Evolutionary conservation across 2,797 vertebrate genomes (phyloP), one percentile per base, ranked within the genome.

Genomic region (Syndactyla subalaris): DNA sequence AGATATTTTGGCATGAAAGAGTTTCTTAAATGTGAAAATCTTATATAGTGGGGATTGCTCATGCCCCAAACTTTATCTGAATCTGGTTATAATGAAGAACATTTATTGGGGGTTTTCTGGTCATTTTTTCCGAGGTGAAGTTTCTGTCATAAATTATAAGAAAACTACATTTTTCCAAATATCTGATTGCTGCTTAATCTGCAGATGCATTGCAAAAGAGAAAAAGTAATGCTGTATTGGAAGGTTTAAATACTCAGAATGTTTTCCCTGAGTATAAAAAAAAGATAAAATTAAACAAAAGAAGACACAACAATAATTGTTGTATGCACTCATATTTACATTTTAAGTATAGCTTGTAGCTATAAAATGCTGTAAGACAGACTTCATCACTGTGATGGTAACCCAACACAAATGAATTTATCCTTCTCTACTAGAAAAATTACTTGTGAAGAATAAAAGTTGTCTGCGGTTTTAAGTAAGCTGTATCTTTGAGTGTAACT

Each of bases 401-500:
- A 73, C 6, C 10, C 19, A 54, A 12, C 4, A 93, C 61, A 87
- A 83, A 65, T 24, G 7, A 14, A 16, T 63, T 79, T 81, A 43
- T 63, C 38, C 68, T 66, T 77, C 63, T 80, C 19, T 73, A 8
- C 78, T 61, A 62, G 57, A 63, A 66, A 88, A 92, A 68, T 55
- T 0, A 54, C 41, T 96, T 61, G 13, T 79, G 61, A 96, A 77
- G 85, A 82, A 51, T 74, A 57, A 51, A 95, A 95, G 48, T 63
- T 91, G 4, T 63, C 73, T 88, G 48, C 51, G 91, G 70, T 93
- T 96, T 93, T 79, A 77, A 90, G 78, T 82, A 71, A 93, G 85
- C 58, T 82, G 21, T 89, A 84, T 88, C 84, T 89, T 93, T 88
- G 87, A 85, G 54, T 27, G 8, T 85, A 97, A 95, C 92, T 96